Evolutionary conservation across 2,888 invertebrate genomes (phyloP), one percentile per base, ranked within the genome.

Genomic region (Melinaea marsaeus): DNA sequence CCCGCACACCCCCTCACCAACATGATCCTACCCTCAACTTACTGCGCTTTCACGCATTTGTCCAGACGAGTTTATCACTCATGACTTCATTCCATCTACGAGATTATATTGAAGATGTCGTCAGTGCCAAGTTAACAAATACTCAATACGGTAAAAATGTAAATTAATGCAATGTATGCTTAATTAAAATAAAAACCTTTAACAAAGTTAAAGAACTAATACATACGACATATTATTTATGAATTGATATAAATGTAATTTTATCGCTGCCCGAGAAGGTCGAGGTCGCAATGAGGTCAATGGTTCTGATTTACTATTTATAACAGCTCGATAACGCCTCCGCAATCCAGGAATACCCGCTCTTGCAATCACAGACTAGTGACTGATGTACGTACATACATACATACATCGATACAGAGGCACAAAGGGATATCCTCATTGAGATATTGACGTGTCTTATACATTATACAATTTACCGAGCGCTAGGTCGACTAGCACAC

Each of bases 1-100:
- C 88, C 88, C 68, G 85, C 83, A 70, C 90, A 89, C 65, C 88
- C 88, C 72, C 90, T 83, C 80, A 90, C 87, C 76, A 90, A 74
- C 90, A 90, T 90, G 63, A 60, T 77, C 87, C 82, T 85, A 77
- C 85, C 85, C 63, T 80, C 83, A 67, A 76, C 78, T 68, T 32
- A 6, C 51, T 69, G 66, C 67, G 69, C 45, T 51, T 60, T 74
- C 75, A 55, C 75, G 51, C 35, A 54, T 47, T 51, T 81, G 79
- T 80, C 66, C 75, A 69, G 61, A 64, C 57, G 62, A 58, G 56
- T 56, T 6, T 48, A 45, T 56, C 55, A 60, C 55, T 58, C 63
- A 66, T 66, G 51, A 35, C 47, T 61, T 56, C 13, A n/a, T 46
- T n/a, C 13, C 32, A 9, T 51, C 22, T 32, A 51, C 51, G 7